phyloP scores from a whole-genome alignment of 2,797 vertebrate species.

The Epinephelus coioides region DNA sequence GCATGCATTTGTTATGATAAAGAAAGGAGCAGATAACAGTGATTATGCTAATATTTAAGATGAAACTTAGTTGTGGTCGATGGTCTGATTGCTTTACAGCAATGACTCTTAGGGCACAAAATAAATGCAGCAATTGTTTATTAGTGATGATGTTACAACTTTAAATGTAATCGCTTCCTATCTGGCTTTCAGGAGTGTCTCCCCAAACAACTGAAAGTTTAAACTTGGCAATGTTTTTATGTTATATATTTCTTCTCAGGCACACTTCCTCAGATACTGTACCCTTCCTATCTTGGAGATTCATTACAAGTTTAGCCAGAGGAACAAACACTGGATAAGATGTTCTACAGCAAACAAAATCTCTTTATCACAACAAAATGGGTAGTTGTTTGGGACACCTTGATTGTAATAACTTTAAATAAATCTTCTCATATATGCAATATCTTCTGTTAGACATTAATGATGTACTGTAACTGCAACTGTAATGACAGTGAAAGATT shows the following conservation, averaged over 20 bases:
- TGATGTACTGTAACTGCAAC: background rate
- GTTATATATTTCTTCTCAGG: background rate
- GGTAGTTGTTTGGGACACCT: background rate
- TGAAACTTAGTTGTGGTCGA: background rate
- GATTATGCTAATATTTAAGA: background rate
- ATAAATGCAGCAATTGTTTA: conserved; percentile 12
- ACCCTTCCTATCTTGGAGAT: conserved; percentile 20
- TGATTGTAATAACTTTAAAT: background rate
- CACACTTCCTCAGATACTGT: background rate
- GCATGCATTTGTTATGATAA: conserved; percentile 3
- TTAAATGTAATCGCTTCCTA: conserved; percentile 22
- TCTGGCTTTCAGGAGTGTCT: background rate
- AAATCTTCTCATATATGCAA: background rate
- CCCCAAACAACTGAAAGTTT: background rate
- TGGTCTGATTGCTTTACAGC: background rate
- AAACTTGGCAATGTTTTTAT: background rate
- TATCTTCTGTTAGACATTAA: background rate
- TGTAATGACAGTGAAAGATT: background rate
- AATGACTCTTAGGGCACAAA: conserved; percentile 5
- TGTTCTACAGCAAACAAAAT: conserved; percentile 21
- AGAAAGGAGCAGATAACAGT: background rate
- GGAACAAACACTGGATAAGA: conserved; percentile 40
- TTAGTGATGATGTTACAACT: background rate
- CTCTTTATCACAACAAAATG: background rate
- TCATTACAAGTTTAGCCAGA: conserved; percentile 10